Conservation (phyloP, 2,113 vertebrate species). For the Tiliqua scincoides region DNA sequence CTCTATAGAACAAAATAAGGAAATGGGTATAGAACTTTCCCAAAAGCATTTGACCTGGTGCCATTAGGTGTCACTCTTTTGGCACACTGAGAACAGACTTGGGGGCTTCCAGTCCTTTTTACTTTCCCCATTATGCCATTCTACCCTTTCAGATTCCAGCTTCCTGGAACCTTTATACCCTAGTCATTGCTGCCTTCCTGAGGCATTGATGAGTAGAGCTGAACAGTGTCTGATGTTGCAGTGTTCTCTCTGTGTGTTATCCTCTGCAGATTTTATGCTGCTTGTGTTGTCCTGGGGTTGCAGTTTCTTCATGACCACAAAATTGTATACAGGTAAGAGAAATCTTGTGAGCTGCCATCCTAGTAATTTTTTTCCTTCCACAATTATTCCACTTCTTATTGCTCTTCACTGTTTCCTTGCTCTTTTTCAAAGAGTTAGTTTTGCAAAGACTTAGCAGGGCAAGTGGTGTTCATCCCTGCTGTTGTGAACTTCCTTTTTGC, state of each 20-base stretch:
- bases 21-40: not conserved
- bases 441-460: not conserved
- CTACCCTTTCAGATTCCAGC: not conserved
- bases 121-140: not conserved
- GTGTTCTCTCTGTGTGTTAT: not conserved
- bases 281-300: conserved; percentile 95
- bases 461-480: not conserved
- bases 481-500: no score
- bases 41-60: not conserved
- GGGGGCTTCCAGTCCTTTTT: not conserved
- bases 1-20: not conserved
- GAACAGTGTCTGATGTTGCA: not conserved
- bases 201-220: not conserved
- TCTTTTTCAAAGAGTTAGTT: not conserved
- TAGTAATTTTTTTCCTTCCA: not conserved
- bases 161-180: not conserved
- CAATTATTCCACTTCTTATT: not conserved
- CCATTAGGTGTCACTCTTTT: not conserved
- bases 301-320: conserved; percentile 98
- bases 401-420: not conserved
- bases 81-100: not conserved
- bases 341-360: not conserved
- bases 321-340: conserved; percentile 96
- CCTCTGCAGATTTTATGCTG: conserved; percentile 92
- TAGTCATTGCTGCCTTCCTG: not conserved